Base-by-base conservation (phyloP, 2,113 vertebrate species). In the Chamaetylas fuelleborni region DNA sequence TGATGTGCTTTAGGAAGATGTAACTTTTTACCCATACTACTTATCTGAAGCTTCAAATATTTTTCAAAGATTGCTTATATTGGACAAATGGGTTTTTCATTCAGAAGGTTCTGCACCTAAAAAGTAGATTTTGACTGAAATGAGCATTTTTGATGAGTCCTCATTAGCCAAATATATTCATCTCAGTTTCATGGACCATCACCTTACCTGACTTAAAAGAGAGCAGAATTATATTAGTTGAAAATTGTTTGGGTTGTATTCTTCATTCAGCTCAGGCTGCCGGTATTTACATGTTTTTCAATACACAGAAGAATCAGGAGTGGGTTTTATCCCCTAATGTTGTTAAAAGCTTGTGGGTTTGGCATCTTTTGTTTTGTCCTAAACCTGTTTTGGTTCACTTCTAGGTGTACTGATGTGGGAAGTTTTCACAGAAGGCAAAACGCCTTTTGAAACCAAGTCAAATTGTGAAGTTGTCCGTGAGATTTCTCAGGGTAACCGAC, bases 321-420 rank as follows among this genome's bases (percentile, higher is more conserved):
- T 48, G 3, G 0, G 11, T 73, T 78, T 56, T 47, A 10, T 47
- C 29, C 70, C 66, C 18, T 70, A 23, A 58, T 43, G 14, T 25
- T 45, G 16, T 78, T 57, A 81, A 93, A 91, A 43, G 12, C 53
- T 91, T 50, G 19, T 88, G 53, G 15, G 5, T 66, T 73, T 86
- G 57, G 18, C 15, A 10, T 12, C 53, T 82, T 80, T 81, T 85
- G 17, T 58, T 79, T 85, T 42, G 14, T 61, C 16, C 74, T 91
- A 81, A 87, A 67, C 20, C 29, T 87, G 15, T 81, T 77, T 77
- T 95, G 7, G 6, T 92, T 80, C 81, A 43, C 33, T 77, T 96
- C 60, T 83, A 99, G 98, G 99, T 34, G 98, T 99, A 81, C 78
- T 99, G 86, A 98, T 99, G 98, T 99, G 99, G 98, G 99, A 99